Evolutionary conservation across 2,888 invertebrate genomes (phyloP), one percentile per base, ranked within the genome.

Genomic region (Lochmaea capreae): DNA sequence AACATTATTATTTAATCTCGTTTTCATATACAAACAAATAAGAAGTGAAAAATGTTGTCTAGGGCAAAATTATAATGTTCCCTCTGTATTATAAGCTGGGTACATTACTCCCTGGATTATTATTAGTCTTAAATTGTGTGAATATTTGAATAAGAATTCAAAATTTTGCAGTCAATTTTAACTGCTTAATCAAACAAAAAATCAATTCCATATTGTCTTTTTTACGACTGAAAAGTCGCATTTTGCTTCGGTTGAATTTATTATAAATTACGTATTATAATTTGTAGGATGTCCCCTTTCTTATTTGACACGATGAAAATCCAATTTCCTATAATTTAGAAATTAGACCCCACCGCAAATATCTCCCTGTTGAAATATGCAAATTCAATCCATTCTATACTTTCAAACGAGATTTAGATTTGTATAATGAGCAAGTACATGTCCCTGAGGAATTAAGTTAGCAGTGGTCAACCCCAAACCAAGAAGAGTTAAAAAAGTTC

Each of bases 391-490:
- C 58, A 22, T 39, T 61, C 39, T 16, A 61, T 61, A 33, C 33
- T 12, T n/a, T 33, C 33, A 61, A 61, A 39, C 61, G 61, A 61
- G 61, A 61, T 61, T 39, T 61, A 33, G n/a, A 61, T 61, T 61
- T 39, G 33, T 61, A 61, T 61, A 61, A 61, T 61, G 59, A 67
- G 26, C 58, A 43, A 59, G 67, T 42, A 54, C 39, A 9, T 42
- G 43, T 59, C 67, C 67, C 67, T 67, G 18, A 59, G 58, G 42
- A 43, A 39, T 67, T 58, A 67, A 43, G 67, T 67, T 58, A 67
- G 39, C 46, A 18, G 26, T 59, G 67, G 67, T 67, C 67, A 67
- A 67, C 67, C 67, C 67, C 67, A 57, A 57, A 67, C 8, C 33
- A 6, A 39, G 33, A 39, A 39, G n/a, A 59, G 49, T 49, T 49